Percentiles rank a stretch among this genome's conserved stretches.
Conservation (phyloP, 2,113 vertebrate species). For the Engystomops pustulosus region DNA sequence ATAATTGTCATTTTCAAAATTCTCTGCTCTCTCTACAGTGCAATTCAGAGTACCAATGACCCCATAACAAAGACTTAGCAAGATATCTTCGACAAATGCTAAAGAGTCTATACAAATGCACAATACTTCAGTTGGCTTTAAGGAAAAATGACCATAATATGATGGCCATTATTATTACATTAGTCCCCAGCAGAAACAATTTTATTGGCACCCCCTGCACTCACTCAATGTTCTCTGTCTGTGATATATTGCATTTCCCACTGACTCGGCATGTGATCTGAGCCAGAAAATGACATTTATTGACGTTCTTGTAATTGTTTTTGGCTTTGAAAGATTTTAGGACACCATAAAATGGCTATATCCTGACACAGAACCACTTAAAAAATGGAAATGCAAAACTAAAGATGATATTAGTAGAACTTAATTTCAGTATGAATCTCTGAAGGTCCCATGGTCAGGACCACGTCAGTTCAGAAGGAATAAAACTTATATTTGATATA, state of each 20-base stretch:
- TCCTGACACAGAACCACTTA: background rate
- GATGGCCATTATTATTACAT: constrained; percentile 32
- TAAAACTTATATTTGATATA: background rate
- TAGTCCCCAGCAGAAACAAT: background rate
- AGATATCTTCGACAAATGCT: background rate
- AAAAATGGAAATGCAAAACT: constrained; percentile 27
- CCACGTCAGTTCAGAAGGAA: background rate
- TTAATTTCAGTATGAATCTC: background rate
- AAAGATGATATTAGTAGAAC: background rate
- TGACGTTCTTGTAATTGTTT: constrained; percentile 44
- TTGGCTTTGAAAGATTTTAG: constrained; percentile 33
- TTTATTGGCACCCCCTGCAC: background rate
- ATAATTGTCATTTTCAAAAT: no score
- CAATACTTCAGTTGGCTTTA: background rate
- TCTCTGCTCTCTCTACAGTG: background rate
- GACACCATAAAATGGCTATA: constrained; percentile 27
- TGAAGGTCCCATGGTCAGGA: background rate
- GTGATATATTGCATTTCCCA: constrained; percentile 25
- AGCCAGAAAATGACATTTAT: constrained; percentile 42
- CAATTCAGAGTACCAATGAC: no score
- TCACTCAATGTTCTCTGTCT: constrained; percentile 3
- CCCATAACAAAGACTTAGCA: background rate
- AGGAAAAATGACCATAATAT: background rate
- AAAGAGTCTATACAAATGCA: background rate
- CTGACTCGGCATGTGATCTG: constrained; percentile 22